phyloP scores from a whole-genome alignment of 92 coral and sea anemone genomes.

The Blastomussa wellsi region DNA sequence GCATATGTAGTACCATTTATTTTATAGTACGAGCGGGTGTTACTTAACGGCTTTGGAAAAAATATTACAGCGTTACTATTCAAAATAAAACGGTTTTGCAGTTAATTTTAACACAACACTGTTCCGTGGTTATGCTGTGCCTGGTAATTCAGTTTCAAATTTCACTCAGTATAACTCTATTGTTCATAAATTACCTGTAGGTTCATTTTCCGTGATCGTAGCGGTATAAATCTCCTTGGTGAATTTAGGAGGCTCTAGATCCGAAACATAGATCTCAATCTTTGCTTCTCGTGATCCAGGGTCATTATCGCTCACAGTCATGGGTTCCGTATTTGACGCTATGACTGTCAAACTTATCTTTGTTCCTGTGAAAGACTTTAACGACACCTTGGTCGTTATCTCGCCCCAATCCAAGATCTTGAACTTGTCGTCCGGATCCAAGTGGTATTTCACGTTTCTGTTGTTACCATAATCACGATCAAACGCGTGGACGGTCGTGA shows the following conservation, averaged over 20 bases:
- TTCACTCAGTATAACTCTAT: not conserved
- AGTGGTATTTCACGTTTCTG: slow-evolving; percentile 62
- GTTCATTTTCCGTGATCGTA: slow-evolving; percentile 58
- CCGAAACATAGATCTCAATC: slow-evolving; percentile 61
- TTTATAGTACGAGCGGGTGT: too few relatives aligned
- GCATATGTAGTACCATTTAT: too few relatives aligned
- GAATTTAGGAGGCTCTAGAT: slow-evolving; percentile 68
- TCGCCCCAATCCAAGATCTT: slow-evolving; percentile 53
- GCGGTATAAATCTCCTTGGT: slow-evolving; percentile 44
- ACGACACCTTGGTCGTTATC: slow-evolving; percentile 61
- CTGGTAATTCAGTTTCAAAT: not conserved
- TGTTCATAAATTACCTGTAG: slow-evolving; percentile 17
- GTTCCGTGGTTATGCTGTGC: too few relatives aligned
- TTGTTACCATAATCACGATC: slow-evolving; percentile 69
- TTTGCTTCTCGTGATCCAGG: slow-evolving; percentile 36
- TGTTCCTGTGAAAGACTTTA: slow-evolving; percentile 54
- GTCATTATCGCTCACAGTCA: slow-evolving; percentile 44
- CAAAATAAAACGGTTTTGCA: too few relatives aligned
- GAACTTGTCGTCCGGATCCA: slow-evolving; percentile 67
- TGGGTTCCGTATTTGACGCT: slow-evolving; percentile 68
- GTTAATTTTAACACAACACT: too few relatives aligned
- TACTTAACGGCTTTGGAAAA: too few relatives aligned
- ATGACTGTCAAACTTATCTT: slow-evolving; percentile 25
- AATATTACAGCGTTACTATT: too few relatives aligned
- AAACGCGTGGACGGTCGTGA: slow-evolving; percentile 68